These are phyloP conservation scores for Hemithea aestivaria DNA, from an alignment of 2,888 invertebrate species.

Conservation along the genomic window DNA sequence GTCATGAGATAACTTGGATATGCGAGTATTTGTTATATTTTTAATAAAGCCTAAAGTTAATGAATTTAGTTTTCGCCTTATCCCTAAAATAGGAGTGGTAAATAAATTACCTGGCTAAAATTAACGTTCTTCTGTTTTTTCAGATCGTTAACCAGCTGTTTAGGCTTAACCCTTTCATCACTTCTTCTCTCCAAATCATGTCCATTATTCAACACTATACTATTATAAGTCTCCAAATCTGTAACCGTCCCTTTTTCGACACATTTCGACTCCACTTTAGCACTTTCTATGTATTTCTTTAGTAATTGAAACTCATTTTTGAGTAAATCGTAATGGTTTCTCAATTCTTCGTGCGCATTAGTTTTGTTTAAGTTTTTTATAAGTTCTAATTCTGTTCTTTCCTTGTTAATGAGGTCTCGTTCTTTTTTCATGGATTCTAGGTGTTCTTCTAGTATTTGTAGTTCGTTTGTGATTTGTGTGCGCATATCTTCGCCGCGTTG, in stretches of 20 bases:
- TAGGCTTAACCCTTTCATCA: conserved; percentile 34
- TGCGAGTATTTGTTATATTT: too few species aligned
- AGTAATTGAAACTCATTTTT: conserved; percentile 48
- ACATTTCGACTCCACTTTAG: conserved; percentile 38
- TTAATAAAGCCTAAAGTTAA: too few species aligned
- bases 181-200: conserved; percentile 29
- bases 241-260: conserved; percentile 50
- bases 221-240: conserved; percentile 31
- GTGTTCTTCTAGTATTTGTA: conserved; percentile 46
- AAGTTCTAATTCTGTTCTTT: conserved; percentile 37
- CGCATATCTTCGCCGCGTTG: conserved; percentile 61
- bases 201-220: conserved; percentile 46
- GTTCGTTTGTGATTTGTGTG: conserved; percentile 53
- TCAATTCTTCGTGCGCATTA: conserved; percentile 34
- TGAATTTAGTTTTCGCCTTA: too few species aligned
- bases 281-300: conserved; percentile 45
- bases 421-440: conserved; percentile 54
- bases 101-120: conserved; percentile 55
- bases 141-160: conserved; percentile 59
- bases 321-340: conserved; percentile 45
- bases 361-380: conserved; percentile 14
- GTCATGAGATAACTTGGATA: too few species aligned
- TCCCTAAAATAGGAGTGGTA: too few species aligned
- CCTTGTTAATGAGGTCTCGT: conserved; percentile 48
- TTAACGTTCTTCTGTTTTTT: conserved; percentile 66